A percentile compares a stretch with the other conserved stretches of the same genome.
Conservation (phyloP, 2,113 vertebrate genomes). For the Hemibagrus wyckioides region DNA sequence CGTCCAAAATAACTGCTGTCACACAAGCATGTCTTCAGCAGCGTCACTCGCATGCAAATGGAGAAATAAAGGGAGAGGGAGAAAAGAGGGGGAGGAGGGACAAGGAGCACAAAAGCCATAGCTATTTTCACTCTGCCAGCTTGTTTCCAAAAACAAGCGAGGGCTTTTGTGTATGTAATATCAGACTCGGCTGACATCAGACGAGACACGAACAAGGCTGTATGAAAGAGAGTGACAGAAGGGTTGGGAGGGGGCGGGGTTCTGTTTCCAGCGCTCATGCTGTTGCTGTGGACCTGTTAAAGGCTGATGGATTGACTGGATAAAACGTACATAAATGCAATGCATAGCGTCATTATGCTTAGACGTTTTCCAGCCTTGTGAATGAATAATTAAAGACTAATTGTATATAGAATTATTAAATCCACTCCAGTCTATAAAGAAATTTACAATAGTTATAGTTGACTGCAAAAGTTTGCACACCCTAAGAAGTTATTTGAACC, state of each 20-base stretch:
- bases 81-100: conserved; percentile 5
- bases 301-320: not conserved
- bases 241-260: not conserved
- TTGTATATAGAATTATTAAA: not conserved
- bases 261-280: not conserved
- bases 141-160: conserved; percentile 45
- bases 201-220: conserved; percentile 31
- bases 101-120: conserved; percentile 35
- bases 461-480: not conserved
- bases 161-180: conserved; percentile 42
- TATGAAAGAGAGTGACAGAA: conserved; percentile 11
- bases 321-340: not conserved
- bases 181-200: conserved; percentile 38
- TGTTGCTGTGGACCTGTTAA: conserved; percentile 12
- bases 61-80: not conserved
- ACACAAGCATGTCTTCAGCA: conserved; percentile 22
- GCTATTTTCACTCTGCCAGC: conserved; percentile 44
- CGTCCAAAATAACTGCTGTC: conserved; percentile 46
- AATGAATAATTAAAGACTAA: no score
- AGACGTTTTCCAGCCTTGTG: not conserved
- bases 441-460: not conserved
- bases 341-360: not conserved
- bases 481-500: not conserved
- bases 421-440: not conserved
- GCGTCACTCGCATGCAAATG: not conserved